These are phyloP conservation scores for Galleria mellonella DNA, from an alignment of 1,140 invertebrate genomes.

Conservation along the genomic window DNA sequence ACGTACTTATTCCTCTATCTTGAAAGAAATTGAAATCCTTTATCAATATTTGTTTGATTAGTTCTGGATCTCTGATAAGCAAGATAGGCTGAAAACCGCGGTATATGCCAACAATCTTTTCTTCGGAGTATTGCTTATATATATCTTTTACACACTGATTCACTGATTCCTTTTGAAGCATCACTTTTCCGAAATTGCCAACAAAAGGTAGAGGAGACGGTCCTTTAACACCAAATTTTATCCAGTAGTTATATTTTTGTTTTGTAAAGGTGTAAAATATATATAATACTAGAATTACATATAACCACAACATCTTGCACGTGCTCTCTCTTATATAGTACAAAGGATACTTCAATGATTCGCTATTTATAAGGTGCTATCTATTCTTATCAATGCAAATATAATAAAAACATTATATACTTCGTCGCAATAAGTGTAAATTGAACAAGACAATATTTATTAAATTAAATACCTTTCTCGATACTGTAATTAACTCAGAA, in stretches of 20 bases:
- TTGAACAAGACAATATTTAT: too few species aligned
- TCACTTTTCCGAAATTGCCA: slow-evolving; percentile 10
- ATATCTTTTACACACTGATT: slow-evolving; percentile 6
- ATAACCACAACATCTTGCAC: neutral
- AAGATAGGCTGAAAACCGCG: slow-evolving; percentile 56
- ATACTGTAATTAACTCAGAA: too few species aligned
- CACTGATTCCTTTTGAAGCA: slow-evolving; percentile 3
- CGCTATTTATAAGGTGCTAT: neutral
- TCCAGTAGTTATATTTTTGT: slow-evolving; percentile 11
- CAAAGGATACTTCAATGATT: neutral
- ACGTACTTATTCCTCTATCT: slow-evolving; percentile 37
- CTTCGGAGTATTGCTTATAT: slow-evolving; percentile 23
- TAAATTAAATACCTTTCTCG: too few species aligned
- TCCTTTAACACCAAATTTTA: slow-evolving; percentile 7
- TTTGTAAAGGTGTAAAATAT: slow-evolving; percentile 1
- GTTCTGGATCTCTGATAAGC: slow-evolving; percentile 69
- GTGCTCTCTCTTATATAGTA: too few species aligned
- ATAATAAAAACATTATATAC: too few species aligned
- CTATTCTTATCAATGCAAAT: neutral
- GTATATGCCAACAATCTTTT: slow-evolving; percentile 52
- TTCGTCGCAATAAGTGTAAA: too few species aligned
- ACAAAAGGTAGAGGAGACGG: slow-evolving; percentile 7
- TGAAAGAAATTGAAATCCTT: slow-evolving; percentile 75
- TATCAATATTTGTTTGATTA: slow-evolving; percentile 73
- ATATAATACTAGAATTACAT: neutral